Evolutionary conservation across 2,797 vertebrate genomes (phyloP).

Genomic region (Platalea minor): DNA sequence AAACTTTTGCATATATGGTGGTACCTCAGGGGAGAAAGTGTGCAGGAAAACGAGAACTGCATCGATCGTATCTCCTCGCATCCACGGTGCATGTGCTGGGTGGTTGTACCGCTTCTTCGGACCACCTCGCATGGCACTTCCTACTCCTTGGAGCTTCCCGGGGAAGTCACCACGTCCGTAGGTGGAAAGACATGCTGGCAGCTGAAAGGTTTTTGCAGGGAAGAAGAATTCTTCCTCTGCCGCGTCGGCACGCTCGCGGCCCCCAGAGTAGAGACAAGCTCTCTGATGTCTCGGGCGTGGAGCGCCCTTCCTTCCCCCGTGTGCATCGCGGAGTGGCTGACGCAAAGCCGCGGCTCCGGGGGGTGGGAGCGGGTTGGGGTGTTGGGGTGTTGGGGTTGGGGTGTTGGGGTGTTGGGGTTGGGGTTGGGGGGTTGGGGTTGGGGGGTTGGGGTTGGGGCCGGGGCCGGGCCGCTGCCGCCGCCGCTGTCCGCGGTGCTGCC

Average conservation of each 20-base stretch:
- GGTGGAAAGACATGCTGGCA: neutral
- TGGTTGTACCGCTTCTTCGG: neutral
- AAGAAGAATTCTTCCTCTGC: neutral
- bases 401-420: no score
- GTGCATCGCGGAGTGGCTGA: neutral
- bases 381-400: no score
- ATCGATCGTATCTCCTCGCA: accelerated
- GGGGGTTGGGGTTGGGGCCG: no score
- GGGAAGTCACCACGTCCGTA: neutral
- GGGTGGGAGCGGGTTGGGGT: no score
- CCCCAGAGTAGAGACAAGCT: accelerated
- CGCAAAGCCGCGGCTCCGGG: no score
- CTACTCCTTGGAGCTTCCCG: slow-evolving; percentile 43
- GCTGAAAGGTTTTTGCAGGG: neutral
- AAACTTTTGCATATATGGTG: accelerated
- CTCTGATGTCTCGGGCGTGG: accelerated
- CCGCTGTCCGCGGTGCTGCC: neutral
- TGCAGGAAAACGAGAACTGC: accelerated
- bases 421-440: no score
- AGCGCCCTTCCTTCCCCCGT: neutral
- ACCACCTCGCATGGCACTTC: neutral
- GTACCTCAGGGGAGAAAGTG: accelerated
- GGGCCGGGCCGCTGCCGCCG: no score
- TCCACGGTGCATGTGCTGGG: neutral
- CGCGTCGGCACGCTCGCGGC: accelerated